Percentiles rank a stretch among this genome's conserved stretches.
Evolutionary conservation across 2,797 vertebrate genomes (phyloP).

Genomic region (Setipinna tenuifilis): DNA sequence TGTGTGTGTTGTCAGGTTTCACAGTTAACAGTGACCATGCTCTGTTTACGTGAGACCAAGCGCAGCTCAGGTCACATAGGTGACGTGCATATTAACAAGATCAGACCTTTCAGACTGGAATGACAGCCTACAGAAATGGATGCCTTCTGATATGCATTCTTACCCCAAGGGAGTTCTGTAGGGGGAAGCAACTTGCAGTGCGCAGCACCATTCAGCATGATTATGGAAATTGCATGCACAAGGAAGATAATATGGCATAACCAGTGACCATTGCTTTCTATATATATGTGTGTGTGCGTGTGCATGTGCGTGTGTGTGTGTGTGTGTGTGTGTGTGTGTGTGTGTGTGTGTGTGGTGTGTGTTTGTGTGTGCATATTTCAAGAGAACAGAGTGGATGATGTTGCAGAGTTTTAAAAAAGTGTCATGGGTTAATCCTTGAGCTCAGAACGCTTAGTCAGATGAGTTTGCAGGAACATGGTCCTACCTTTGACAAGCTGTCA

Average conservation of each 20-base stretch:
- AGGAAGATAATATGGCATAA: not conserved
- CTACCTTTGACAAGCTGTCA: slow-evolving; percentile 20
- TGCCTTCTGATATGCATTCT: not conserved
- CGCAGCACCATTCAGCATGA: not conserved
- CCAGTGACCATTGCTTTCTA: not conserved
- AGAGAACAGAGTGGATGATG: not conserved
- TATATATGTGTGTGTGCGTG: too few species aligned
- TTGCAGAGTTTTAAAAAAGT: not conserved
- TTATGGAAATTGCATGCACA: not conserved
- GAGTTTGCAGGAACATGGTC: not conserved
- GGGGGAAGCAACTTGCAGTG: not conserved
- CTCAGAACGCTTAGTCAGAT: not conserved
- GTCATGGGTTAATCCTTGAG: not conserved
- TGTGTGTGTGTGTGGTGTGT: too few species aligned
- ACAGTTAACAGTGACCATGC: not conserved
- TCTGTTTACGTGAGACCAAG: not conserved
- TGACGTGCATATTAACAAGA: not conserved
- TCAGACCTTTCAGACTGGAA: not conserved
- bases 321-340: too few species aligned
- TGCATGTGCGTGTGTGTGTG: too few species aligned
- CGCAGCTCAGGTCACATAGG: not conserved
- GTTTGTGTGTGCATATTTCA: not conserved
- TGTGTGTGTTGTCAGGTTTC: not conserved
- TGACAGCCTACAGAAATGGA: not conserved
- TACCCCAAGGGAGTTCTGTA: not conserved